A percentile compares a stretch with the other conserved stretches of the same genome.
These are phyloP conservation scores for Eumaeus atala DNA, from an alignment of 1,140 invertebrate species.

Conservation along the genomic window DNA sequence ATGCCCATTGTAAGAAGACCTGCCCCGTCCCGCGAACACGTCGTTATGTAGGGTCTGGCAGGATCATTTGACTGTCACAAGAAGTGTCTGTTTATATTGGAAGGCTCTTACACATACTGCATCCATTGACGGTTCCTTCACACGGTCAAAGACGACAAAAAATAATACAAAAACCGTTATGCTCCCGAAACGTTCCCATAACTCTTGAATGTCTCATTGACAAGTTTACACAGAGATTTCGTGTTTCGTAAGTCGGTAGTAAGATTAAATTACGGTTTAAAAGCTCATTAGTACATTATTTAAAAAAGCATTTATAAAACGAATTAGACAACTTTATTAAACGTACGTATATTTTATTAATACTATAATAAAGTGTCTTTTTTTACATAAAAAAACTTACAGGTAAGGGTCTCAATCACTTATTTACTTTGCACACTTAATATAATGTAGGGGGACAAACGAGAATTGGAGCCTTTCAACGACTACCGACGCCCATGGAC, in stretches of 20 bases:
- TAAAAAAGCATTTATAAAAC: not conserved
- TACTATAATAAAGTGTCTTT: too few relatives aligned
- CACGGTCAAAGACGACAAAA: conserved; percentile 69
- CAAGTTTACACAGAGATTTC: conserved; percentile 32
- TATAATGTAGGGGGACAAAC: too few relatives aligned
- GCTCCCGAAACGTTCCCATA: conserved; percentile 67
- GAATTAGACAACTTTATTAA: too few relatives aligned
- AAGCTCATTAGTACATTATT: not conserved
- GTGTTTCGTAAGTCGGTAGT: not conserved
- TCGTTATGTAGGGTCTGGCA: conserved; percentile 3
- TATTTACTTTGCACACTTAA: too few relatives aligned
- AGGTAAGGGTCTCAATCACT: too few relatives aligned
- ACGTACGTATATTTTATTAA: too few relatives aligned
- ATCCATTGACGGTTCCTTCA: conserved; percentile 67
- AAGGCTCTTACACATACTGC: conserved; percentile 47
- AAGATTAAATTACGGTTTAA: too few relatives aligned
- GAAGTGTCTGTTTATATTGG: conserved; percentile 39
- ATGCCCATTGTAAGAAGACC: conserved; percentile 36
- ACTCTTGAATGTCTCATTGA: conserved; percentile 68
- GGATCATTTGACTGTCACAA: conserved; percentile 18
- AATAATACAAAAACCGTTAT: conserved; percentile 72
- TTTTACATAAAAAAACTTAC: too few relatives aligned
- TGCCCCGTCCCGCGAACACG: conserved; percentile 24
- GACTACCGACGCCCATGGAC: too few relatives aligned
- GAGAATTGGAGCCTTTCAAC: too few relatives aligned